Evolutionary conservation across 2,113 vertebrate species (phyloP), one percentile per base, ranked within the genome.

Genomic region (Coturnix japonica): DNA sequence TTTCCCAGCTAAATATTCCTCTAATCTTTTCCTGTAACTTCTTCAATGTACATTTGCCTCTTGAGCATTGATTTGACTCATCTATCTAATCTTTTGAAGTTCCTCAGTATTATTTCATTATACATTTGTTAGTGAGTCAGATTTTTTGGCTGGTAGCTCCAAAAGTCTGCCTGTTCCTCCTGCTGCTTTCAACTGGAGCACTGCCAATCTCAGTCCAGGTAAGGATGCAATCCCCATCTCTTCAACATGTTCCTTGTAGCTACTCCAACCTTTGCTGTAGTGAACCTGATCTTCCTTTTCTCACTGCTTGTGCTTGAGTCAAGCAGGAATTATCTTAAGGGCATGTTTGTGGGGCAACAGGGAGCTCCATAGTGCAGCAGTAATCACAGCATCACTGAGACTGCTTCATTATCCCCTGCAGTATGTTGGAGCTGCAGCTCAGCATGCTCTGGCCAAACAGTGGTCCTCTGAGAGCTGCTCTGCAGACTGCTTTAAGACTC

Each of bases 1-100:
- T 89, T 53, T 89, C 84, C 54, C 81, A 91, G 66, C 28, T 84
- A 70, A 86, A 49, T 90, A 70, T 61, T 90, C n/a, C 66, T 90
- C 61, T 89, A 72, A 75, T 95, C 60, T 79, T 86, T 71, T 46
- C 6, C 22, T 64, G 23, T 81, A 91, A 76, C 66, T 17, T 87
- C 66, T 17, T 87, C 33, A 35, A 1, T 72, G 18, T 72, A 3
- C n/a, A 37, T 90, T 95, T 94, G 70, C 64, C 30, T 86, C 44
- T 86, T 88, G 67, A 72, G 30, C 19, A 43, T 18, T 93, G 30
- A 70, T 86, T 86, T 81, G 17, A 69, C 85, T 88, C 57, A 49
- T 8, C 88, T 61, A 37, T 54, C 49, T 94, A 61, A 84, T 81
- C 74, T 89, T 90, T 49, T 37, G 49, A 54, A 10, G 33, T 70